A percentile compares a stretch with the other conserved stretches of the same genome.
These are phyloP conservation scores for Etia nguti DNA, from an alignment of 2,113 vertebrate species.

Conservation along the genomic window DNA sequence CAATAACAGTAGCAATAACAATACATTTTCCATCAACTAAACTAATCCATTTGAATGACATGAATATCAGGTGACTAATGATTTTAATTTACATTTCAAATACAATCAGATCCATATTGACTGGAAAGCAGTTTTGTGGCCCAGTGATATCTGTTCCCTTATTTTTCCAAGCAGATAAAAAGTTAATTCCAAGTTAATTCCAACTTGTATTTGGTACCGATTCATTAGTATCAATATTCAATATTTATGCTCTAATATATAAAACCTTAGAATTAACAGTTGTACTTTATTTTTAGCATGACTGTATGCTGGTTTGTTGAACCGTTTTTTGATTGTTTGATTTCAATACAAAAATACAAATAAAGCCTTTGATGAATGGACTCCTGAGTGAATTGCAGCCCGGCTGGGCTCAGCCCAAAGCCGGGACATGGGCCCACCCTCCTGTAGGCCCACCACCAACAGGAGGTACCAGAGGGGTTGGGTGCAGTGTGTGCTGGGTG, in stretches of 20 bases:
- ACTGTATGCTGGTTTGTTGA: background rate
- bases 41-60: too few species aligned
- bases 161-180: background rate
- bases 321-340: background rate
- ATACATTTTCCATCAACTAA: too few species aligned
- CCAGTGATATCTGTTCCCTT: background rate
- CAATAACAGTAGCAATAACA: too few species aligned
- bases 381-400: background rate
- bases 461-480: background rate
- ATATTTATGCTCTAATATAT: background rate
- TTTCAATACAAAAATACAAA: background rate
- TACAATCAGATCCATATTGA: background rate
- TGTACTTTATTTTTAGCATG: background rate
- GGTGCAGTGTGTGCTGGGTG: background rate
- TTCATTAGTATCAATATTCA: background rate
- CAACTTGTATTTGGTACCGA: rapidly evolving
- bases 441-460: background rate
- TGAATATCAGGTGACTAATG: too few species aligned
- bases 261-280: background rate
- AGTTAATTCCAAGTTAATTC: background rate
- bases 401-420: background rate
- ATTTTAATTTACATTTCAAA: background rate
- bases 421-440: background rate
- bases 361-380: background rate
- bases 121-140: background rate